Evolutionary conservation across 2,797 vertebrate genomes (phyloP), one percentile per base, ranked within the genome.

Genomic region (Jordanella pulchra): DNA sequence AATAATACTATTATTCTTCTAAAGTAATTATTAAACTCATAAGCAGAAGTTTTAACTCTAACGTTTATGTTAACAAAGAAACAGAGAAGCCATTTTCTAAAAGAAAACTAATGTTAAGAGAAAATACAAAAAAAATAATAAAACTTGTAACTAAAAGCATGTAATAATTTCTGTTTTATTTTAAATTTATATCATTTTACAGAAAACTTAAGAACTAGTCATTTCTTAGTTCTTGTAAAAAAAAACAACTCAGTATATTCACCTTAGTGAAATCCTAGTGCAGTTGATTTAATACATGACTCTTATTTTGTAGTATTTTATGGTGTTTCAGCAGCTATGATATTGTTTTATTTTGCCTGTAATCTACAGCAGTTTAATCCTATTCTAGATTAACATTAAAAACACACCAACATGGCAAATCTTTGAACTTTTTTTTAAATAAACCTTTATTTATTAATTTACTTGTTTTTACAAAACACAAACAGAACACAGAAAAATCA

Each of bases 381-480:
- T 54, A 42, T 28, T 27, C 25, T 30, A 7, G 11, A 55, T 13
- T n/a, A 30, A 69, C 23, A 54, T 39, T 60, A 21, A 70, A 70
- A 14, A 32, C 4, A 69, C 25, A 58, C 35, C 27, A 60, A 60
- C 32, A 48, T 55, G 5, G 17, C 56, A 32, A 23, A 60, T 32
- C 23, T 32, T 27, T 32, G n/a, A 48, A 23, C 15, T 48, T 70
- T 48, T 28, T 56, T 44, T 30, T 3, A 25, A 5, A 48, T 3
- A 48, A 47, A 11, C 1, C 9, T 70, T 70, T 70, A 60, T 70
- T 60, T 47, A 21, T 39, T n/a, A n/a, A n/a, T n/a, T n/a, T n/a
- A n/a, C n/a, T n/a, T n/a, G n/a, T n/a, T 70, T 70, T 70, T 17
- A n/a, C 27, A 69, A 56, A 69, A 69, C 3, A 56, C 39, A 69